Evolutionary conservation across 2,113 vertebrate genomes (phyloP), one percentile per base, ranked within the genome.

Genomic region (Synchiropus splendidus): DNA sequence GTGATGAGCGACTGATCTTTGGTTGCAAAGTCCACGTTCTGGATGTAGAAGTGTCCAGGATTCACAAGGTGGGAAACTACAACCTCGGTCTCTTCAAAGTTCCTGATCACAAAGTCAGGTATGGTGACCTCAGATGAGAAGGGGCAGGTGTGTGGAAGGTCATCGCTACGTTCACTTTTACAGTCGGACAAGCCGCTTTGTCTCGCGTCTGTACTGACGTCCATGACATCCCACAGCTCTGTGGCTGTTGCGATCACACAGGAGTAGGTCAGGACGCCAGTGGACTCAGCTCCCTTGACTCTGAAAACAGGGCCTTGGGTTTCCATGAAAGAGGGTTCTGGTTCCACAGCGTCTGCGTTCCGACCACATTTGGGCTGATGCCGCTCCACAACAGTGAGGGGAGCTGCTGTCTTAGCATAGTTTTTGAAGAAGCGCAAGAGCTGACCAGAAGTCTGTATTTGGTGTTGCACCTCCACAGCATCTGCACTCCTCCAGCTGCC

Each of bases 221-320:
- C 65, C 39, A 69, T 79, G 3, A 80, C 31, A 48, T 87, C 85
- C 85, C 84, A 86, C 16, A 86, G 13, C 48, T 86, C 83, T 9
- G 62, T 79, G 39, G 68, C 53, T n/a, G 82, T 79, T 30, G 74
- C 73, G 17, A 80, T 74, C 39, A 79, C 45, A 36, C 71, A 86
- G 11, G 57, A 59, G 56, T 80, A 84, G 14, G 56, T 62, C 30
- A 78, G 27, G 39, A 16, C 51, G 9, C 71, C 62, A 6, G 46
- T 44, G 2, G 55, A 40, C 6, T 49, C 15, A 2, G 55, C 48
- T 36, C 13, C 32, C 41, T 83, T 85, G 1, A 79, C 35, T 33
- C 41, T 73, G 43, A 86, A 83, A 16, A 82, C 36, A 1, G 77
- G 65, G 5, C 14, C 31, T 14, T 54, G 52, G 40, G 42, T 49